These are phyloP conservation scores for Temnothorax ravouxi DNA, from an alignment of 2,888 invertebrate genomes.

Conservation along the genomic window DNA sequence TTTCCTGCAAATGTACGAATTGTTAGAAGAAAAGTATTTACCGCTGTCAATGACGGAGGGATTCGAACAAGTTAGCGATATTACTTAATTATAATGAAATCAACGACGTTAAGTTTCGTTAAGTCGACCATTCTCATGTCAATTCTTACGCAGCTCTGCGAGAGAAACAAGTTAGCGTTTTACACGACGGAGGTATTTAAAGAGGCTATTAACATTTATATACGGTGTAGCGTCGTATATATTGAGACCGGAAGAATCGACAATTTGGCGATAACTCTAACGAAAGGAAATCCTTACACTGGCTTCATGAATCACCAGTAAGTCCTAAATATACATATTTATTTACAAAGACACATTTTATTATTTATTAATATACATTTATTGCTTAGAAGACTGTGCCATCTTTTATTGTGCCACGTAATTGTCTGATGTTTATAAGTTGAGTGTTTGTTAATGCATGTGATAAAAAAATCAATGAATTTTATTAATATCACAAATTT, in stretches of 20 bases:
- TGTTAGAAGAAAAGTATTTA: slow-evolving; percentile 70
- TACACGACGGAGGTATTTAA: slow-evolving; percentile 73
- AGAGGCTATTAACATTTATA: slow-evolving; percentile 54
- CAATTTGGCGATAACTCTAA: slow-evolving; percentile 74
- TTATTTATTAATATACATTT: neutral
- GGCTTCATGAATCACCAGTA: slow-evolving; percentile 75
- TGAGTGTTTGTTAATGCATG: no score
- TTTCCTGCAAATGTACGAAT: slow-evolving; percentile 61
- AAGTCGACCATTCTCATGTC: neutral
- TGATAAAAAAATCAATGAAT: neutral
- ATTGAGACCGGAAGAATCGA: slow-evolving; percentile 76
- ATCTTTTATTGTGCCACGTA: neutral
- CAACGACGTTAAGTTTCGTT: neutral
- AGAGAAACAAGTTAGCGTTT: slow-evolving; percentile 74
- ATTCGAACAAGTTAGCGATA: slow-evolving; percentile 75
- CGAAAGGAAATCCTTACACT: slow-evolving; percentile 76
- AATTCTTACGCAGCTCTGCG: slow-evolving; percentile 74
- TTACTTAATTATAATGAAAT: slow-evolving; percentile 9
- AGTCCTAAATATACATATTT: slow-evolving; percentile 36
- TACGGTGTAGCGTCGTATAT: slow-evolving; percentile 73
- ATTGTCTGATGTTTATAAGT: neutral
- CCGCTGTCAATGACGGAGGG: slow-evolving; percentile 70
- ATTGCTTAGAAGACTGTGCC: neutral
- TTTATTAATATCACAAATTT: neutral
- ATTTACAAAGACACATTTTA: neutral